A percentile compares a stretch with the other conserved stretches of the same genome.
Evolutionary conservation across 2,797 vertebrate genomes (phyloP).

Genomic region (Enoplosus armatus): DNA sequence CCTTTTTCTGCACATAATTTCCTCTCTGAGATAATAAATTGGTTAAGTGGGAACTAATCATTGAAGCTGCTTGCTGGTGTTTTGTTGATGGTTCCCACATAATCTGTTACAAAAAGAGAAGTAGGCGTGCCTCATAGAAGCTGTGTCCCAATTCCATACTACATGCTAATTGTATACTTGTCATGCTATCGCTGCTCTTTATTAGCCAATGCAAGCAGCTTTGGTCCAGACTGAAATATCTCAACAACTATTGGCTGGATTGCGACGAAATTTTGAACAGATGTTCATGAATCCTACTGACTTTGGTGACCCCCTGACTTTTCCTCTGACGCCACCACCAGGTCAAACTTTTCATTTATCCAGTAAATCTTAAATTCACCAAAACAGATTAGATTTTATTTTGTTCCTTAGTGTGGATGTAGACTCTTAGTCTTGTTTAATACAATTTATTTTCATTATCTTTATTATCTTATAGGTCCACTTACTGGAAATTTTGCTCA

Average conservation of each 20-base stretch:
- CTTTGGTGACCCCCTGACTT: not conserved
- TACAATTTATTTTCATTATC: too few species aligned
- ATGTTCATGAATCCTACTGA: not conserved
- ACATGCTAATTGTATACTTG: not conserved
- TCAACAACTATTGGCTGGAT: not conserved
- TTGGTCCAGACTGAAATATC: not conserved
- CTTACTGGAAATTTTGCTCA: not conserved
- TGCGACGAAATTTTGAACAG: not conserved
- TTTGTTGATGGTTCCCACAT: not conserved
- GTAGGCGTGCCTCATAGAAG: not conserved
- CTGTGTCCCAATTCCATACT: not conserved
- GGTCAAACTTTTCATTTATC: not conserved
- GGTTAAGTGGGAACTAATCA: not conserved
- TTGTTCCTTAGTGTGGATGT: too few species aligned
- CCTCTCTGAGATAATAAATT: conserved; percentile 10
- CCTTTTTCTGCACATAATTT: conserved; percentile 17
- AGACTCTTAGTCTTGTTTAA: too few species aligned
- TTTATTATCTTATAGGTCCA: too few species aligned
- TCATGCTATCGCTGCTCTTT: not conserved
- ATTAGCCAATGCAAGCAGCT: not conserved
- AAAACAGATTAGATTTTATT: too few species aligned
- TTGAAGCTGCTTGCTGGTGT: not conserved
- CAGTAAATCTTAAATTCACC: not conserved
- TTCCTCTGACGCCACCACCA: not conserved
- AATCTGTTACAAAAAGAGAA: conserved; percentile 20